phyloP scores from a whole-genome alignment of 2,113 vertebrate species.

The Sylvilagus bachmani region DNA sequence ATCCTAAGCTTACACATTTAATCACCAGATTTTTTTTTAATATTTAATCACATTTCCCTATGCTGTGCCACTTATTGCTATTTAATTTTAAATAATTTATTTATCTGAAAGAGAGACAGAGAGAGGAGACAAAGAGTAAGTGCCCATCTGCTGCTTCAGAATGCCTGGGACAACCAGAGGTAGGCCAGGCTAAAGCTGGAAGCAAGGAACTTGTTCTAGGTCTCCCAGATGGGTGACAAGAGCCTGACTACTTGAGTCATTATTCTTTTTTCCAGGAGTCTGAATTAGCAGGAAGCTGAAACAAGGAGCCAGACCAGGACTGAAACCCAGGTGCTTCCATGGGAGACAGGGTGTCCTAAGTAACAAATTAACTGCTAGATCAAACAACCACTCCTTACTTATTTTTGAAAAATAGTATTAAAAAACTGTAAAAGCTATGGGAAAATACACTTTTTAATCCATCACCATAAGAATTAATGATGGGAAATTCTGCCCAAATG shows the following conservation, averaged over 20 bases:
- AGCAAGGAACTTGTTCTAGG: too few relatives aligned
- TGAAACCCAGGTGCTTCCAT: neutral
- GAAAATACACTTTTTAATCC: neutral
- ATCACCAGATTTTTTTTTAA: neutral
- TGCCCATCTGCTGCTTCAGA: too few relatives aligned
- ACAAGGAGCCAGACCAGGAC: too few relatives aligned
- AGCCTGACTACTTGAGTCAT: too few relatives aligned
- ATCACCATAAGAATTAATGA: neutral
- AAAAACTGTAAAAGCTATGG: neutral
- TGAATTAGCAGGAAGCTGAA: too few relatives aligned
- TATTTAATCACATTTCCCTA: neutral
- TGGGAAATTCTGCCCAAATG: slow-evolving; percentile 28
- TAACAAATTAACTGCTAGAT: neutral
- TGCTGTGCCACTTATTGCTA: neutral
- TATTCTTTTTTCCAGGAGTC: too few relatives aligned
- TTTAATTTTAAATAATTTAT: neutral
- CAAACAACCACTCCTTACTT: neutral
- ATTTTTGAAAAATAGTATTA: slow-evolving; percentile 1
- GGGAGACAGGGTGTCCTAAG: too few relatives aligned
- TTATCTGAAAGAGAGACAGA: too few relatives aligned
- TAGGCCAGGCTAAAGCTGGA: too few relatives aligned
- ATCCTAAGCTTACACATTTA: neutral
- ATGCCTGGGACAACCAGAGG: too few relatives aligned
- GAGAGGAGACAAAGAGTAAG: too few relatives aligned
- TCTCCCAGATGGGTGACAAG: too few relatives aligned